Base-by-base conservation (phyloP, 2,888 invertebrate genomes). In the Xylophagus ater region DNA sequence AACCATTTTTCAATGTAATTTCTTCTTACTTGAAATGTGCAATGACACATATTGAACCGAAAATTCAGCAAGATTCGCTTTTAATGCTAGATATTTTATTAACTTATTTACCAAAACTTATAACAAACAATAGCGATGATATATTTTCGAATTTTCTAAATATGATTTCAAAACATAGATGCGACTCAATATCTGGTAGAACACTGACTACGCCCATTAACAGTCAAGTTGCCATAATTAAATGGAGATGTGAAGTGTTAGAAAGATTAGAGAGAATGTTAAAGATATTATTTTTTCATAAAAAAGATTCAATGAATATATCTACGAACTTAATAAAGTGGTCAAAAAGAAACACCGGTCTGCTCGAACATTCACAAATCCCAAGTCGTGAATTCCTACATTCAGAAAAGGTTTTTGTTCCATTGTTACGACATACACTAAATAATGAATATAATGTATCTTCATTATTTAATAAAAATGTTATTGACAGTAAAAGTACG, bases 41-140 rank as follows among this genome's bases (percentile, higher is more conserved):
- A 1, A 87, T 93, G 86, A 90, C 89, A 1, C 86, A 92, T 53
- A 83, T 93, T 42, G 76, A 84, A 56, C 72, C 71, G 9, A 69
- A 72, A 34, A 78, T 93, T 45, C 85, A 88, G 56, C 81, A 86
- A 56, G 89, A 89, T 60, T 84, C 90, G 0, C 66, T 93, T 1
- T 57, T 77, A 1, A 73, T 89, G 47, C 65, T 93, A 13, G 89
- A 90, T 55, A 69, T 80, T 28, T 67, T 90, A n/a, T 60, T 88
- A 10, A 67, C 72, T 26, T 71, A 77, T 50, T 71, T 76, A 37
- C 81, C 83, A 2, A 56, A 60, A 5, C 67, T 85, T 32, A 70
- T 89, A 3, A 74, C 78, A 0, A 64, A 70, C 37, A 74, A 79
- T 54, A 75, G 78, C 41, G 71, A 74, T 38, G 77, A 76, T 59